phyloP scores from a whole-genome alignment of 2,797 vertebrate species.

The Chaetophractus vellerosus region DNA sequence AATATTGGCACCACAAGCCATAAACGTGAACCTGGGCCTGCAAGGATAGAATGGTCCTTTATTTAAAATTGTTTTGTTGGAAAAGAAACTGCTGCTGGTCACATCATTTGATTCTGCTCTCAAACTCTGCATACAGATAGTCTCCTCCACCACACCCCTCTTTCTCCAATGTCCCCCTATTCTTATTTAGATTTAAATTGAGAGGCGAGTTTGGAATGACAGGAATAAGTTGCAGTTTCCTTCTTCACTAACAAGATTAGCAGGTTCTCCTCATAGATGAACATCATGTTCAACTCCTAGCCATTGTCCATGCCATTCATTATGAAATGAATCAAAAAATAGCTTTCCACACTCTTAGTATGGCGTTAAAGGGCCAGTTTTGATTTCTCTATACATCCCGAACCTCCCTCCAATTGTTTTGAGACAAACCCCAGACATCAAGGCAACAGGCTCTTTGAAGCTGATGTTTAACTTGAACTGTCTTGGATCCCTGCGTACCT shows the following conservation, averaged over 20 bases:
- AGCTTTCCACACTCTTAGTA: not conserved
- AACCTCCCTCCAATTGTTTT: not conserved
- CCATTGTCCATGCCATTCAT: not conserved
- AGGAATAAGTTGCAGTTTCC: not conserved
- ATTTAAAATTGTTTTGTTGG: not conserved
- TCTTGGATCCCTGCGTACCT: too few species aligned
- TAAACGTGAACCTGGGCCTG: not conserved
- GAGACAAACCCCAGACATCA: not conserved
- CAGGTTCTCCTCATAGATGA: not conserved
- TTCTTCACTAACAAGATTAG: not conserved
- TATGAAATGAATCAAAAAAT: not conserved
- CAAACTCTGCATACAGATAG: not conserved
- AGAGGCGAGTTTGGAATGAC: not conserved
- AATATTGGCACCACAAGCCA: not conserved
- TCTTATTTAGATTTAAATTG: not conserved
- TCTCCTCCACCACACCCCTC: not conserved
- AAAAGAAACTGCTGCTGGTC: not conserved
- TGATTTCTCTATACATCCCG: not conserved
- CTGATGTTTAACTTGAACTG: not conserved
- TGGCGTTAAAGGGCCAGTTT: not conserved
- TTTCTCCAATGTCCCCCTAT: not conserved
- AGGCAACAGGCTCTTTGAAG: not conserved
- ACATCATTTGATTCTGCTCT: not conserved
- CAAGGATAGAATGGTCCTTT: not conserved
- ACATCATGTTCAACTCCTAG: not conserved